phyloP scores from a whole-genome alignment of 2,797 vertebrate genomes.

The Lithobates sylvaticus region DNA sequence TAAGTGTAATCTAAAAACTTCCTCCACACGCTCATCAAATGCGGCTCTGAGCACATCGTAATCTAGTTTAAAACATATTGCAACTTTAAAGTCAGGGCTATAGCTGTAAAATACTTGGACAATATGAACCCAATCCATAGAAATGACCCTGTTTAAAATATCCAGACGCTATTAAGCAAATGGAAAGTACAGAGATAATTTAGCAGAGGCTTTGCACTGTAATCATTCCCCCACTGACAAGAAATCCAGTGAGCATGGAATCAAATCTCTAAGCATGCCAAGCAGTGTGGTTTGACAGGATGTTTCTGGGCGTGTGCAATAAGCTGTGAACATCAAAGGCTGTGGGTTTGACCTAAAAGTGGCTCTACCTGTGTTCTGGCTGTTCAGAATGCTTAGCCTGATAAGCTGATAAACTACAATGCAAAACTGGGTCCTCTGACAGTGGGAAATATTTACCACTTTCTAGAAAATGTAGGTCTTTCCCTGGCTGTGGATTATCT shows the following conservation, averaged over 20 bases:
- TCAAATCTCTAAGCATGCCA: conserved; percentile 57
- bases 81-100: conserved; percentile 10
- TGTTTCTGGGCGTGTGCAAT: conserved; percentile 39
- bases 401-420: conserved; percentile 58
- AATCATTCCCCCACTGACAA: conserved; percentile 64
- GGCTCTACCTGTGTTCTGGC: background rate
- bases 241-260: conserved; percentile 50
- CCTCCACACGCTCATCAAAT: conserved; percentile 40
- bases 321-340: conserved; percentile 65
- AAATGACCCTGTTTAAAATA: conserved; percentile 32
- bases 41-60: background rate
- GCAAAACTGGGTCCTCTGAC: background rate
- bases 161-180: conserved; percentile 36
- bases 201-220: conserved; percentile 63
- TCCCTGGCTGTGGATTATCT: background rate
- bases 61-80: conserved; percentile 20
- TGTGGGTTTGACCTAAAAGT: conserved; percentile 65
- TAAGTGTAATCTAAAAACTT: conserved; percentile 54
- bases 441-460: conserved; percentile 21
- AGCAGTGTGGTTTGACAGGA: conserved; percentile 63
- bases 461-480: background rate
- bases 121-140: conserved; percentile 9
- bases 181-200: conserved; percentile 60
- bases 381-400: conserved; percentile 61
- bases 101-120: conserved; percentile 34